Conservation (phyloP, 2,888 invertebrate genomes). For the Drosophila meridiana region DNA sequence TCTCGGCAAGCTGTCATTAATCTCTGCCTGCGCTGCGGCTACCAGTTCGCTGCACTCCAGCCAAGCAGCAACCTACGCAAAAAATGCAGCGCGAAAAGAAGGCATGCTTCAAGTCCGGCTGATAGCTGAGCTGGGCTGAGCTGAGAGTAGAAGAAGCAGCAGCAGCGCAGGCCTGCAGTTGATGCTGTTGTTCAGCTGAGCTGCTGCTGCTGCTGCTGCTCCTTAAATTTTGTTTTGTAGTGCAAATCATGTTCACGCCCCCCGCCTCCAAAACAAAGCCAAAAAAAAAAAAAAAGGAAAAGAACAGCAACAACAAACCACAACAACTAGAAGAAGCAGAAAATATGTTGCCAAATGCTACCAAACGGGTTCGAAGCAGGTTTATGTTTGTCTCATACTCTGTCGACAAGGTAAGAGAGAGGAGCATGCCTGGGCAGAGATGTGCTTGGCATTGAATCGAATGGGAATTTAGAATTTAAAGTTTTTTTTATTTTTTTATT, state of each 20-base stretch:
- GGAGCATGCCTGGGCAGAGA: background rate
- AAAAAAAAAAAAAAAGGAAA: background rate
- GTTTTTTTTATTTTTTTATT: background rate
- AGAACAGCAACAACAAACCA: slow-evolving; percentile 19
- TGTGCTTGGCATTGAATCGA: background rate
- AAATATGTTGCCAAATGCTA: slow-evolving; percentile 62
- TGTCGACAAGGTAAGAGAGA: background rate
- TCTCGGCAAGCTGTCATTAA: slow-evolving; percentile 53
- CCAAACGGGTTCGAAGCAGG: slow-evolving; percentile 75
- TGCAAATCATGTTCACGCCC: slow-evolving; percentile 77
- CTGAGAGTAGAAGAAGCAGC: background rate
- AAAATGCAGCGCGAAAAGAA: slow-evolving; percentile 80
- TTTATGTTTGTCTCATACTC: slow-evolving; percentile 43
- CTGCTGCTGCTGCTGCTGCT: slow-evolving; percentile 74
- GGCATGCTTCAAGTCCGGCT: slow-evolving; percentile 45
- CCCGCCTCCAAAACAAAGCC: slow-evolving; percentile 38
- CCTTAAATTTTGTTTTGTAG: slow-evolving; percentile 76
- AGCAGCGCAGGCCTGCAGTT: slow-evolving; percentile 7
- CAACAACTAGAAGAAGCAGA: slow-evolving; percentile 15
- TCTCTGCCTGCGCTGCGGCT: slow-evolving; percentile 64
- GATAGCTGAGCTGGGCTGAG: background rate
- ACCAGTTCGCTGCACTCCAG: slow-evolving; percentile 76
- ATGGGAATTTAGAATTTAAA: too few species aligned
- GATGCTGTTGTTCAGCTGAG: slow-evolving; percentile 38
- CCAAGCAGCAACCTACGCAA: slow-evolving; percentile 62